Conservation (phyloP, 2,113 vertebrate species). For the Centropristis striata region DNA sequence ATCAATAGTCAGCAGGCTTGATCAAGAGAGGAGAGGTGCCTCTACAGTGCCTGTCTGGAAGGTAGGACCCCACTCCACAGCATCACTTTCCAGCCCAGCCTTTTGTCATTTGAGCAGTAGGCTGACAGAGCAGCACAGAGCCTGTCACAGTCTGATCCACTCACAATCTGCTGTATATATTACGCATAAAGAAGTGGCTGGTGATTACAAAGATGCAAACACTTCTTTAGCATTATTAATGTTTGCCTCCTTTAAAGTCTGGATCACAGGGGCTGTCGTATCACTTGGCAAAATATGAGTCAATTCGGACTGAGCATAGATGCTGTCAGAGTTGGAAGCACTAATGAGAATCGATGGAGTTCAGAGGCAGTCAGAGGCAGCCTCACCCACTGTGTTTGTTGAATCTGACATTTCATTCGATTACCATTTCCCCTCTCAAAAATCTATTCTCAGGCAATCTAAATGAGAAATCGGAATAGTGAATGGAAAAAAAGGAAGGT, state of each 20-base stretch:
- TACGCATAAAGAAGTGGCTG: slow-evolving; percentile 19
- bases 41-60: slow-evolving; percentile 44
- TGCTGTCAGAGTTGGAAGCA: slow-evolving; percentile 71
- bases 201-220: slow-evolving; percentile 48
- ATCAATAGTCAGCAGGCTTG: slow-evolving; percentile 79
- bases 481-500: slow-evolving; percentile 20
- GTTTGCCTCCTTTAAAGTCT: slow-evolving; percentile 47
- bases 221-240: slow-evolving; percentile 46
- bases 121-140: slow-evolving; percentile 24
- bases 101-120: slow-evolving; percentile 34
- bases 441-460: slow-evolving; percentile 69
- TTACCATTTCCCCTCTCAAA: slow-evolving; percentile 72
- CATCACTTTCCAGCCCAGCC: slow-evolving; percentile 13
- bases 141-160: slow-evolving; percentile 25
- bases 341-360: slow-evolving; percentile 84
- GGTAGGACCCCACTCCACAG: slow-evolving; percentile 29
- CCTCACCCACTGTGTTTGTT: slow-evolving; percentile 74
- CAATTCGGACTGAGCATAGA: slow-evolving; percentile 62
- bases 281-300: slow-evolving; percentile 69
- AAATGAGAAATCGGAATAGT: slow-evolving; percentile 56
- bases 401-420: slow-evolving; percentile 77
- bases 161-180: slow-evolving; percentile 12
- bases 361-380: slow-evolving; percentile 75
- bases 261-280: slow-evolving; percentile 42
- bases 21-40: slow-evolving; percentile 63